Evolutionary conservation across 2,888 invertebrate genomes (phyloP).

Genomic region (Lamellibrachia satsuma): DNA sequence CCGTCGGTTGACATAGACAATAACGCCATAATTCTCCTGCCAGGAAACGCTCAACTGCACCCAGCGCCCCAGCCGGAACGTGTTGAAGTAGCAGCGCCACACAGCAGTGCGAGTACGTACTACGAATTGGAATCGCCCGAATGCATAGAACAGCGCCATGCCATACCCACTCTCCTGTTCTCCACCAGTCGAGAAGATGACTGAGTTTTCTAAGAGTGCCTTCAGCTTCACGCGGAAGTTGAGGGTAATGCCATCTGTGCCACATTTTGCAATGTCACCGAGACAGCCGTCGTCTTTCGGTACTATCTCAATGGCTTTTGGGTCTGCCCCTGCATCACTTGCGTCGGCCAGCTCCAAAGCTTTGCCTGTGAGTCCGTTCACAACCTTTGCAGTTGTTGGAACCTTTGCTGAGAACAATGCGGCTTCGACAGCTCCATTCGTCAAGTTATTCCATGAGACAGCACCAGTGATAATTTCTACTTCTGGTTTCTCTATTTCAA

Average conservation of each 20-base stretch:
- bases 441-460: background rate
- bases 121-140: background rate
- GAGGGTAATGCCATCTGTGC: background rate
- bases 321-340: background rate
- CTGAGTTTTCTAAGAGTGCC: background rate
- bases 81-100: background rate
- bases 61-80: background rate
- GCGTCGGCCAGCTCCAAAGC: background rate
- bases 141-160: slow-evolving; percentile 23
- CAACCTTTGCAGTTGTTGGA: background rate
- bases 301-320: background rate
- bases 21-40: background rate
- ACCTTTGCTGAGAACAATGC: background rate
- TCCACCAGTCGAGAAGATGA: slow-evolving; percentile 21
- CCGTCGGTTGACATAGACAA: background rate
- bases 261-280: slow-evolving; percentile 18
- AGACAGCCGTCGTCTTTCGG: background rate
- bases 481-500: background rate
- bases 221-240: background rate
- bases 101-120: slow-evolving; percentile 13
- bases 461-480: background rate
- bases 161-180: background rate
- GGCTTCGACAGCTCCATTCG: background rate
- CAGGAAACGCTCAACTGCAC: background rate
- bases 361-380: background rate